A percentile compares a stretch with the other conserved stretches of the same genome.
Conservation (phyloP, 1,140 invertebrate genomes). For the Lerema accius region DNA sequence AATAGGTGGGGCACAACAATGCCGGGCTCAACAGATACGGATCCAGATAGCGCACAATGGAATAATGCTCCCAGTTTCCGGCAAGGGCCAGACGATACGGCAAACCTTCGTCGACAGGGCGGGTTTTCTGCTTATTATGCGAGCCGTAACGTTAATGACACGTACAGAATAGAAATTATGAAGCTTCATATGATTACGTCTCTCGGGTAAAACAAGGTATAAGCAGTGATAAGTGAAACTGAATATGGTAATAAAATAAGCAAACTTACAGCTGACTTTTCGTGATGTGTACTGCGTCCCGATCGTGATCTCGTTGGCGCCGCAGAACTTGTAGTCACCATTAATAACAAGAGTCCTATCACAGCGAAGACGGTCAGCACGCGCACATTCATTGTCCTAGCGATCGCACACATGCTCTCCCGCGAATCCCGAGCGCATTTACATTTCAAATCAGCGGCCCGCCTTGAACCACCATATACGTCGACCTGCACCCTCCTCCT, state of each 20-base stretch:
- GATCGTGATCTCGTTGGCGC: slow-evolving; percentile 54
- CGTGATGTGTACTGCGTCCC: slow-evolving; percentile 53
- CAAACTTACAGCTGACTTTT: slow-evolving; percentile 68
- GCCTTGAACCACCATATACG: slow-evolving; percentile 63
- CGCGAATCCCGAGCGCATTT: slow-evolving; percentile 56
- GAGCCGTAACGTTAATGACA: slow-evolving; percentile 23
- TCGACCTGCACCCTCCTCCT: slow-evolving; percentile 57
- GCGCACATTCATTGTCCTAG: slow-evolving; percentile 68
- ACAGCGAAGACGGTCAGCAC: slow-evolving; percentile 50
- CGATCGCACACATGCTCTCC: slow-evolving; percentile 52
- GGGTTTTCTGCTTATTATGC: slow-evolving; percentile 36
- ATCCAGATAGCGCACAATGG: slow-evolving; percentile 71
- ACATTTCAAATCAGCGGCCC: slow-evolving; percentile 69
- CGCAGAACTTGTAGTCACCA: slow-evolving; percentile 55
- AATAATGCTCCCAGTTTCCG: slow-evolving; percentile 66
- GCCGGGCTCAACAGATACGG: slow-evolving; percentile 55
- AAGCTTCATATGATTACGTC: slow-evolving; percentile 11
- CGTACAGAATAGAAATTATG: slow-evolving; percentile 33
- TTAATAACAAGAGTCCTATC: slow-evolving; percentile 56
- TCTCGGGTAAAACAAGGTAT: slow-evolving; percentile 4
- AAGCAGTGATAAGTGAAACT: slow-evolving; percentile 1
- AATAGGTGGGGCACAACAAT: slow-evolving; percentile 44
- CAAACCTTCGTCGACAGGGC: slow-evolving; percentile 31
- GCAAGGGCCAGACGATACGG: slow-evolving; percentile 65
- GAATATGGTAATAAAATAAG: slow-evolving; percentile 5